Base-by-base conservation (phyloP, 2,797 vertebrate species). In the Amphiprion clarkii region DNA sequence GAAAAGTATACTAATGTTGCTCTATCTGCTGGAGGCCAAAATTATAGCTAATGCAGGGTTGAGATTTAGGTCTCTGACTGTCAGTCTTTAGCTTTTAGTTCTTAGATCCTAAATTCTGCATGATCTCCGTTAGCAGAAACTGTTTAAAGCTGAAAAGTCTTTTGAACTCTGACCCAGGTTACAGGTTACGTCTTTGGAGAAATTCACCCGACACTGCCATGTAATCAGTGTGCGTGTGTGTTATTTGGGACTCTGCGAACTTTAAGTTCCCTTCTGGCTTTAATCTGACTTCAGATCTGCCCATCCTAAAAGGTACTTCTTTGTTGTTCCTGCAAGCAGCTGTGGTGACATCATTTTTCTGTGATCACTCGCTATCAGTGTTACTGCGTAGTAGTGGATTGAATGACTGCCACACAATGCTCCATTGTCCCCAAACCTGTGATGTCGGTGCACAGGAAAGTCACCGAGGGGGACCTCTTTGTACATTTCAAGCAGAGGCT, bases 271-370 rank as follows among this genome's bases (percentile, higher is more conserved):
- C 82, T 74, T 80, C 76, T 83, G 83, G 70, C 72, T 86, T 90
- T 81, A 84, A 88, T 88, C 88, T 79, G 74, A 88, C 81, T 88
- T 84, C 81, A 83, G 82, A 88, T 87, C 87, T 82, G 79, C 74
- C 87, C 79, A 73, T 90, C 85, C 72, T 78, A 70, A 82, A 85
- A 91, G 84, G 88, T 86, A 27, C 70, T 31, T 83, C 91, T 94
- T 95, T 95, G 92, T 94, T 93, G 86, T 90, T 79, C 52, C 69
- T 88, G 67, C 82, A 81, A 89, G 90, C 91, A 86, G 84, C 90
- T 90, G 88, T 72, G 88, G 88, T 95, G 93, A 95, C 94, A 95
- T 95, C 90, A 94, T 91, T 85, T 90, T 87, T 83, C 89, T 91
- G 92, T 80, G 86, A 93, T 93, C 92, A 88, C 84, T 94, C 76